These are phyloP conservation scores for Alsophila aescularia DNA, from an alignment of 2,888 invertebrate species.

Conservation along the genomic window DNA sequence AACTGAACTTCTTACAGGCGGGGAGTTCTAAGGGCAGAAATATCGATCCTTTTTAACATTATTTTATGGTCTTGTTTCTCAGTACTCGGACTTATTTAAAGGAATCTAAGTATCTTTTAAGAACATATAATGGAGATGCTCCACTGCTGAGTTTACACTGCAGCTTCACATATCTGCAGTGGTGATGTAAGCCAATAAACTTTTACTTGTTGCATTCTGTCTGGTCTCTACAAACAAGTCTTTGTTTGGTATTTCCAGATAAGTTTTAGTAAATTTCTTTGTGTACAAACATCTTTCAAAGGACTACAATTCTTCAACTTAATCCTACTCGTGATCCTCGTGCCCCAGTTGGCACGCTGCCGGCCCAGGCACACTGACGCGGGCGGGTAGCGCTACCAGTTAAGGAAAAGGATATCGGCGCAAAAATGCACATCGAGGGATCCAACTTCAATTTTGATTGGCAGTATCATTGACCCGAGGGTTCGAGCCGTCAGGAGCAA, in stretches of 20 bases:
- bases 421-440: background rate
- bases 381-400: background rate
- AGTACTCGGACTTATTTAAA: too few species aligned
- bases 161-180: background rate
- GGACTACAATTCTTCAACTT: background rate
- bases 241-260: background rate
- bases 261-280: background rate
- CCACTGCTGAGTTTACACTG: background rate
- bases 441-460: slow-evolving; percentile 11
- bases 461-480: background rate
- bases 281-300: slow-evolving; percentile 1
- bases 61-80: too few species aligned
- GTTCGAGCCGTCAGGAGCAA: background rate
- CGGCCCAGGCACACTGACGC: background rate
- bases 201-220: background rate
- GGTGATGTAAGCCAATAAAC: background rate
- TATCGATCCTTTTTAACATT: too few species aligned
- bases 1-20: too few species aligned
- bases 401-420: background rate
- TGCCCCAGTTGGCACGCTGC: slow-evolving; percentile 22
- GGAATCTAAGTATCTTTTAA: background rate
- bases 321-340: slow-evolving; percentile 1
- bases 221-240: background rate
- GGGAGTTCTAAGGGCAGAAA: too few species aligned
- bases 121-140: background rate